Evolutionary conservation across 2,888 invertebrate species (phyloP).

Genomic region (Parnassius glacialis): DNA sequence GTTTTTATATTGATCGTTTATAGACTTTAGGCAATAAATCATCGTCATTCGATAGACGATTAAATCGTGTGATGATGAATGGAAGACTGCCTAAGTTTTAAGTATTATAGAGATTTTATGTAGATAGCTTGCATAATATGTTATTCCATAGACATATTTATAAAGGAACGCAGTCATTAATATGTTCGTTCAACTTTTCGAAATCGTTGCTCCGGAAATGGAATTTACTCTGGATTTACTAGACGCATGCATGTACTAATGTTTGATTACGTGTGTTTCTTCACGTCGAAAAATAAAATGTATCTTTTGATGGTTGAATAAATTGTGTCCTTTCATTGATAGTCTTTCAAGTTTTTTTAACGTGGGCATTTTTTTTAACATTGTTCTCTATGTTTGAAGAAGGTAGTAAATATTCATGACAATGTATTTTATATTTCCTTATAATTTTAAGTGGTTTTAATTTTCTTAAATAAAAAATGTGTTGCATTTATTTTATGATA

Average conservation of each 20-base stretch:
- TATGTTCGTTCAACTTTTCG: not conserved
- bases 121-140: conserved; percentile 23
- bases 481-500: no score
- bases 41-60: conserved; percentile 47
- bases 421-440: no score
- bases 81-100: conserved; percentile 30
- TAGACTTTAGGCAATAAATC: conserved; percentile 55
- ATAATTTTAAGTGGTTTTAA: no score
- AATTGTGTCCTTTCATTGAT: no score
- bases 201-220: not conserved
- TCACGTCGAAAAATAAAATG: not conserved
- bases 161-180: not conserved
- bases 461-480: no score
- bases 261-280: conserved; percentile 2
- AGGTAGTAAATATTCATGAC: no score
- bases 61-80: conserved; percentile 40
- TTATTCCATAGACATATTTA: not conserved
- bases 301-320: not conserved
- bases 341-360: no score
- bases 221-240: not conserved
- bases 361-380: no score
- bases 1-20: conserved; percentile 59
- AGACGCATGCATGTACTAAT: conserved; percentile 5
- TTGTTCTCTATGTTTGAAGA: no score
- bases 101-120: conserved; percentile 32